Percentiles rank a stretch among this genome's conserved stretches.
phyloP scores from a whole-genome alignment of 2,888 invertebrate species.

The Caenorhabditis sp. region DNA sequence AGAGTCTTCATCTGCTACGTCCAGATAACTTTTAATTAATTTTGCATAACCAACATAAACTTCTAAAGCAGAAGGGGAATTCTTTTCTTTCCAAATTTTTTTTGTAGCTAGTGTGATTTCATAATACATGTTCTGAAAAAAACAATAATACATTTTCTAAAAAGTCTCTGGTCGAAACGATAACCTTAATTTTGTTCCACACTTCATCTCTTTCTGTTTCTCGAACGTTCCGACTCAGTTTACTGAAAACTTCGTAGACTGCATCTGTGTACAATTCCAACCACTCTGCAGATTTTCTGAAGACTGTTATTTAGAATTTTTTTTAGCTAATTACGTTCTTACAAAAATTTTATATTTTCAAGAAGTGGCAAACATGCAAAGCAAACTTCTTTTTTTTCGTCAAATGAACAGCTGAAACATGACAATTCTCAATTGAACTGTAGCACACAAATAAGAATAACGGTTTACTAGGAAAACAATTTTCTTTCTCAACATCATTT shows the following conservation, averaged over 20 bases:
- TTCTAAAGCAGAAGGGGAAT: conserved; percentile 65
- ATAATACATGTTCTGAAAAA: conserved; percentile 66
- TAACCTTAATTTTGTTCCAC: conserved; percentile 71
- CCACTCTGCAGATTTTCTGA: conserved; percentile 69
- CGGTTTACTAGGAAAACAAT: too few relatives aligned
- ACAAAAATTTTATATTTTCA: conserved; percentile 69
- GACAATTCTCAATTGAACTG: not conserved
- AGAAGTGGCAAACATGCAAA: conserved; percentile 64
- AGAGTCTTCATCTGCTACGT: conserved; percentile 74
- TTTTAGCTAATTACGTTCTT: not conserved
- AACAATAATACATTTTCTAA: too few relatives aligned
- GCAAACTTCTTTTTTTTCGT: conserved; percentile 75
- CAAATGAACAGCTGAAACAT: conserved; percentile 67
- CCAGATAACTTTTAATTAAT: conserved; percentile 73
- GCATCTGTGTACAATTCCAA: conserved; percentile 67
- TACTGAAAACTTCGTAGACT: conserved; percentile 72
- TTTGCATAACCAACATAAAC: conserved; percentile 70
- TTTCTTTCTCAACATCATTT: too few relatives aligned
- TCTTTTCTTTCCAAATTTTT: conserved; percentile 73
- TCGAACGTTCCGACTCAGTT: conserved; percentile 69
- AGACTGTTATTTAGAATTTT: not conserved
- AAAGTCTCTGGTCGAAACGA: too few relatives aligned
- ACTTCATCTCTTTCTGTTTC: conserved; percentile 72
- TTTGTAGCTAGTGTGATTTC: conserved; percentile 68
- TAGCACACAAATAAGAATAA: too few relatives aligned